These are phyloP conservation scores for Chamaea fasciata DNA, from an alignment of 2,113 vertebrate species.

Conservation along the genomic window DNA sequence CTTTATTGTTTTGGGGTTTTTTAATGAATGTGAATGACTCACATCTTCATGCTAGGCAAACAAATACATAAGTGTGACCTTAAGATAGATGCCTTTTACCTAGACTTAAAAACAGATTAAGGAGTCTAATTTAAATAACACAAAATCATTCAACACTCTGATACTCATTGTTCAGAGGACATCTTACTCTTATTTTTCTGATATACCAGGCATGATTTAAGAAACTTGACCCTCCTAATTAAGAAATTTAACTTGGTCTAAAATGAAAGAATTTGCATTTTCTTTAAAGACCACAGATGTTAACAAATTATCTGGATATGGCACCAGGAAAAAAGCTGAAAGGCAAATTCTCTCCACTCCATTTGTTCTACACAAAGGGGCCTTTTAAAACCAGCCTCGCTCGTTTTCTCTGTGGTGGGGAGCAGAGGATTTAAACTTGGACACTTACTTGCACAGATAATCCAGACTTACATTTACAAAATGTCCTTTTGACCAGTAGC, in stretches of 20 bases:
- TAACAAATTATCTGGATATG: constrained; percentile 62
- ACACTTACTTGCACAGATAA: constrained; percentile 68
- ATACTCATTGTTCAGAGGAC: neutral
- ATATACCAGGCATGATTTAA: neutral
- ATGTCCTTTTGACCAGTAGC: constrained; percentile 63
- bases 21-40: neutral
- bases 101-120: neutral
- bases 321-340: constrained; percentile 55
- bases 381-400: constrained; percentile 57
- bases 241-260: constrained; percentile 35
- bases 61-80: neutral
- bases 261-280: constrained; percentile 43
- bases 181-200: neutral
- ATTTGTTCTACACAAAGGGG: constrained; percentile 70
- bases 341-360: constrained; percentile 67
- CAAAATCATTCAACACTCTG: neutral
- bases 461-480: constrained; percentile 68
- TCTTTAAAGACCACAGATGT: constrained; percentile 51
- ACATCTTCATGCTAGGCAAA: neutral
- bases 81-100: neutral
- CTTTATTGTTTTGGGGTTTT: neutral
- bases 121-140: neutral
- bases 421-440: constrained; percentile 63
- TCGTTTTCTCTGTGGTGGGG: constrained; percentile 50
- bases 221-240: constrained; percentile 21